Conservation (phyloP, 1,140 invertebrate species). For the Hirudo medicinalis region DNA sequence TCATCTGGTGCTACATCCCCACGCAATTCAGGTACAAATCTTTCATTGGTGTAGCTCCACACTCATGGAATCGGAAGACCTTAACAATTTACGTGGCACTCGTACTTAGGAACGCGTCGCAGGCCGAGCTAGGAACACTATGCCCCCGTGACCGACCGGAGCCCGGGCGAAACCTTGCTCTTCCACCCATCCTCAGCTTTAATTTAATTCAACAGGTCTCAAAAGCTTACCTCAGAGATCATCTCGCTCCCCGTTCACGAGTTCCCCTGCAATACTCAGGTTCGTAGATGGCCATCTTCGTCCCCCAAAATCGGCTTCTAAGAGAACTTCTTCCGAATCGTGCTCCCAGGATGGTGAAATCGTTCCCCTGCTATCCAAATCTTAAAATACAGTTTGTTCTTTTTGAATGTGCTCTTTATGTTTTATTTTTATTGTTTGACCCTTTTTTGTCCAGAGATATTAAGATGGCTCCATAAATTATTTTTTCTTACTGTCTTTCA, state of each 20-base stretch:
- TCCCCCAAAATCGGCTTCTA: not conserved
- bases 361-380: not conserved
- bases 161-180: too few relatives aligned
- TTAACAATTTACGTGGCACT: too few relatives aligned
- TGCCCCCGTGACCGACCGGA: too few relatives aligned
- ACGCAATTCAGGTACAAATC: too few relatives aligned
- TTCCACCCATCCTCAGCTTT: not conserved
- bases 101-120: too few relatives aligned
- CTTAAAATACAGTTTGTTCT: not conserved
- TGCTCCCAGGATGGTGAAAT: not conserved
- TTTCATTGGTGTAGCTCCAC: too few relatives aligned
- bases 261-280: slow-evolving; percentile 5
- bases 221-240: slow-evolving; percentile 6
- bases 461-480: not conserved
- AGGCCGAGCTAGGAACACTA: too few relatives aligned
- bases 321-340: not conserved
- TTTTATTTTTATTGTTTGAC: not conserved
- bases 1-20: too few relatives aligned
- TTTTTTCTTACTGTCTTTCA: not conserved
- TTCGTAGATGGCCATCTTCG: not conserved
- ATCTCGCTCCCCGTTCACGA: not conserved
- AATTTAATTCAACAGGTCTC: slow-evolving; percentile 5
- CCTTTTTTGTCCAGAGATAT: not conserved
- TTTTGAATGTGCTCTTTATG: not conserved
- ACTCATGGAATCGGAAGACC: too few relatives aligned